Evolutionary conservation across 2,888 invertebrate species (phyloP).

Genomic region (Halictus quadricinctus): DNA sequence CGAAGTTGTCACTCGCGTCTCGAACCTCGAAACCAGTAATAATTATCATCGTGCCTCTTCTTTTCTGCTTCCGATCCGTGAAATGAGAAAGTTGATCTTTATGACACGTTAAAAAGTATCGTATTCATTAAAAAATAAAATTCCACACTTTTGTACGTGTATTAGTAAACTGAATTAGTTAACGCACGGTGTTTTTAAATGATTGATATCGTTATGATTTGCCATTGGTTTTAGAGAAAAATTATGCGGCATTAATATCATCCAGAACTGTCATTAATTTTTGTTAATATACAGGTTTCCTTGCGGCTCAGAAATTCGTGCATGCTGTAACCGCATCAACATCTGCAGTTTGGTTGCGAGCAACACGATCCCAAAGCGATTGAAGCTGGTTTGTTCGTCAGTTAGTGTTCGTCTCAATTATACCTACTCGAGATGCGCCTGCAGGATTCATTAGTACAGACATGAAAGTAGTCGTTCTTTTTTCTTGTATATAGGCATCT

Average conservation of each 20-base stretch:
- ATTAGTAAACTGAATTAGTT: no score
- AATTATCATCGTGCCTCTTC: not conserved
- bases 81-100: not conserved
- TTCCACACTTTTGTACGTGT: no score
- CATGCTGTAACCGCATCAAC: not conserved
- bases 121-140: not conserved
- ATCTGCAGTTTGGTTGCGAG: not conserved
- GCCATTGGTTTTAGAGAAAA: no score
- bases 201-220: not conserved
- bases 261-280: no score
- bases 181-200: no score
- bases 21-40: not conserved
- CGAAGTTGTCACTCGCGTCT: not conserved
- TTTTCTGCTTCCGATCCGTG: not conserved
- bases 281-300: not conserved
- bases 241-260: no score
- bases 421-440: not conserved
- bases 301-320: no score
- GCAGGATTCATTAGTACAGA: not conserved
- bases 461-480: not conserved
- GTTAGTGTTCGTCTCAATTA: not conserved
- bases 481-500: not conserved
- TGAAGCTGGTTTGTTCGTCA: not conserved
- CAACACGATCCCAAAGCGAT: not conserved
- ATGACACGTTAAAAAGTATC: slow-evolving; percentile 31